phyloP scores from a whole-genome alignment of 2,113 vertebrate species.

The Burhinus bistriatus region DNA sequence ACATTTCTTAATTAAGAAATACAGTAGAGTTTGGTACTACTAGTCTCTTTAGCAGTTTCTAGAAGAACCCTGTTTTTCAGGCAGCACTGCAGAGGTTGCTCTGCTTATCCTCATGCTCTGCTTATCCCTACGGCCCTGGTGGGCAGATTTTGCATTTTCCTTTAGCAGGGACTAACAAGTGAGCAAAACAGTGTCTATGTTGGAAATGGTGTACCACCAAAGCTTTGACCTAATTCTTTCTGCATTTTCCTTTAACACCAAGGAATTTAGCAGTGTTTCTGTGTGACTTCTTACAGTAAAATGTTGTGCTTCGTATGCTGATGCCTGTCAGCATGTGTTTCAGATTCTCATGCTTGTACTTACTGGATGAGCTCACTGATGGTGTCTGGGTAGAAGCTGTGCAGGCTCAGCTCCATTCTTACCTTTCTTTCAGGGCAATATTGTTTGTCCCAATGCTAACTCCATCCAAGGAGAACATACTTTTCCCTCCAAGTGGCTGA shows the following conservation, averaged over 20 bases:
- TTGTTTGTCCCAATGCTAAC: not conserved
- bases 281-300: not conserved
- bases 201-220: not conserved
- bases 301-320: accelerated
- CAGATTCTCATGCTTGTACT: not conserved
- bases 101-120: not conserved
- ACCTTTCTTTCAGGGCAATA: not conserved
- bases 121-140: not conserved
- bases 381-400: not conserved
- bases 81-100: not conserved
- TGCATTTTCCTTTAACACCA: not conserved
- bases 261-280: not conserved
- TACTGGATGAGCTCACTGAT: not conserved
- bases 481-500: accelerated
- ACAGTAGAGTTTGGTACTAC: not conserved
- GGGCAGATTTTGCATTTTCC: not conserved
- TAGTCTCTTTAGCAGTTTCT: not conserved
- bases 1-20: not conserved
- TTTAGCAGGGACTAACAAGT: not conserved
- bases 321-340: not conserved
- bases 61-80: not conserved
- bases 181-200: not conserved
- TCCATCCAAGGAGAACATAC: not conserved
- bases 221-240: not conserved
- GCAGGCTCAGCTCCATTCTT: not conserved